These are phyloP conservation scores for Arge pagana DNA, from an alignment of 2,888 invertebrate genomes.

Conservation along the genomic window DNA sequence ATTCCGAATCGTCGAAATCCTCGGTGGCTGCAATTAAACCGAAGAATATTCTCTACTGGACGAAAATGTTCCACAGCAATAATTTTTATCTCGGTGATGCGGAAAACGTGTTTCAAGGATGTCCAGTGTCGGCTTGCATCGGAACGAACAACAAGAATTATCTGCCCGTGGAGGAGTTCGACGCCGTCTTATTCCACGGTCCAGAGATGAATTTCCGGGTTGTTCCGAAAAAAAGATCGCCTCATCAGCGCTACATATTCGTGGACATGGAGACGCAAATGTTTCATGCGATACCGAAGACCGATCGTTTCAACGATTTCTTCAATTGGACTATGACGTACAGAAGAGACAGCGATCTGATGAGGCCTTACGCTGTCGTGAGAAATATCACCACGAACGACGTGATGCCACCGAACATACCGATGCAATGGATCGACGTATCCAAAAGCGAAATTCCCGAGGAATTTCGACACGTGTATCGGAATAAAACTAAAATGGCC, in stretches of 20 bases:
- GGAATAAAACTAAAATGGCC: conserved; percentile 52
- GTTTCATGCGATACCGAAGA: conserved; percentile 7
- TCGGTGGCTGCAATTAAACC: too few relatives aligned
- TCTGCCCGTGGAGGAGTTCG: conserved; percentile 12
- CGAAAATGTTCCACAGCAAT: conserved; percentile 1
- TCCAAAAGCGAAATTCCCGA: neutral
- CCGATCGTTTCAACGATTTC: conserved; percentile 14
- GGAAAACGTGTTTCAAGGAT: neutral
- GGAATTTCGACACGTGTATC: neutral
- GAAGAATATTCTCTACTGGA: conserved; percentile 9
- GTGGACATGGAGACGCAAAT: conserved; percentile 5
- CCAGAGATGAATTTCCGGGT: conserved; percentile 1
- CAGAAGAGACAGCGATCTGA: conserved; percentile 1
- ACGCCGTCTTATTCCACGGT: conserved; percentile 17
- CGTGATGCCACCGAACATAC: conserved; percentile 8
- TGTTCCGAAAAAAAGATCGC: conserved; percentile 3
- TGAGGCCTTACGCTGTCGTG: conserved; percentile 3
- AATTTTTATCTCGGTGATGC: conserved; percentile 2
- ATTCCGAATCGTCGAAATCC: too few relatives aligned
- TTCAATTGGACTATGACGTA: conserved; percentile 26
- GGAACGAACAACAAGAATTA: neutral
- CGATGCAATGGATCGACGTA: conserved; percentile 1
- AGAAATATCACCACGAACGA: neutral
- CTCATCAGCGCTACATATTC: conserved; percentile 16
- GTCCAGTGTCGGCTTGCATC: neutral